Evolutionary conservation across 2,113 vertebrate genomes (phyloP).

Genomic region (Lathamus discolor): DNA sequence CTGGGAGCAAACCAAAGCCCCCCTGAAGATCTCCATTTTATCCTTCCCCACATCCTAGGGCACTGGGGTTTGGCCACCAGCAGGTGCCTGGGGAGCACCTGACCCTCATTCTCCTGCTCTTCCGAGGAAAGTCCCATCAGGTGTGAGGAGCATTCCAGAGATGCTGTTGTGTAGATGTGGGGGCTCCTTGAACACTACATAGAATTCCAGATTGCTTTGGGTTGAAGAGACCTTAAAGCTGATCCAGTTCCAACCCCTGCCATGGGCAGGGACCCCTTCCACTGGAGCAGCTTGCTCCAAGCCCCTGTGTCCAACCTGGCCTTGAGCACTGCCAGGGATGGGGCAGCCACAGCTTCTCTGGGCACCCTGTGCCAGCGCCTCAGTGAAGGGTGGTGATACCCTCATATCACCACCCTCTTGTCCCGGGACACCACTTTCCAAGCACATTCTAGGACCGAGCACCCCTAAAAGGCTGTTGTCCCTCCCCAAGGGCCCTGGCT

Average conservation of each 20-base stretch:
- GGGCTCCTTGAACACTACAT: not conserved
- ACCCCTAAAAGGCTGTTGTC: not conserved
- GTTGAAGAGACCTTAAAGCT: not conserved
- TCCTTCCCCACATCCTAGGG: not conserved
- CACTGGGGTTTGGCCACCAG: not conserved
- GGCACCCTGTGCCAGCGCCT: not conserved
- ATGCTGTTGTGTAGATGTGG: not conserved
- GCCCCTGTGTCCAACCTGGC: not conserved
- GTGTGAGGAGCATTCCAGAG: not conserved
- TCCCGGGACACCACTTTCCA: not conserved
- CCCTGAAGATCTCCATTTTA: not conserved
- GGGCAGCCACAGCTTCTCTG: not conserved
- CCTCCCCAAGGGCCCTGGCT: rapidly evolving
- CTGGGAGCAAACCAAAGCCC: not conserved
- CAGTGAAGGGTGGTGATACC: not conserved
- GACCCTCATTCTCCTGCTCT: not conserved
- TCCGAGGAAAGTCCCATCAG: not conserved
- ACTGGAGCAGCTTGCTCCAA: not conserved
- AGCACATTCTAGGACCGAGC: rapidly evolving
- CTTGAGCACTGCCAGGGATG: not conserved
- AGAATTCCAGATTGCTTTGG: not conserved
- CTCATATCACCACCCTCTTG: not conserved
- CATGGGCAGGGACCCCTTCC: not conserved
- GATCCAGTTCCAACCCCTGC: not conserved
- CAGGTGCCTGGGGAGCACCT: not conserved